Conservation (phyloP, 1,140 invertebrate species). For the Panagrolaimus sp. region DNA sequence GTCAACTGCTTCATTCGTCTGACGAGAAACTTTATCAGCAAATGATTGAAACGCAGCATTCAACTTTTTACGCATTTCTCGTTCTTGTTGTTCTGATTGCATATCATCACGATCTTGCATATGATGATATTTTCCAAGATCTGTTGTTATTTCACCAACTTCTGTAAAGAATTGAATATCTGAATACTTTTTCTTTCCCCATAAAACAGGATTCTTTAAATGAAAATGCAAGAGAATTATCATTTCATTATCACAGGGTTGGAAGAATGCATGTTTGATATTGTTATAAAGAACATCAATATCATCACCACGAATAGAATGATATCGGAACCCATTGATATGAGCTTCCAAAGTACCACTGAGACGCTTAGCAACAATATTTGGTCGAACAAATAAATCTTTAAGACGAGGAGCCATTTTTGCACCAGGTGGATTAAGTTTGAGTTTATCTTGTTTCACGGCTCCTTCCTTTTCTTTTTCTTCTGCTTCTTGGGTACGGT, state of each 20-base stretch:
- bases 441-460: constrained; percentile 95
- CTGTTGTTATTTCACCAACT: constrained; percentile 98
- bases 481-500: constrained; percentile 93
- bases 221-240: constrained; percentile 98
- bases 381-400: constrained; percentile 96
- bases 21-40: constrained; percentile 89
- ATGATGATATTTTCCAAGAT: constrained; percentile 96
- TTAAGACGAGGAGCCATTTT: constrained; percentile 97
- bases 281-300: constrained; percentile 99
- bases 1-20: constrained; percentile 93
- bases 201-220: constrained; percentile 96
- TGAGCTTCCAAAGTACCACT: constrained; percentile 85
- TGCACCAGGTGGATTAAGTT: constrained; percentile 75
- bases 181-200: constrained; percentile 97
- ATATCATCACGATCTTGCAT: constrained; percentile 99
- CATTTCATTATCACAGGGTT: constrained; percentile 99
- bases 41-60: constrained; percentile 97
- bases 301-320: constrained; percentile 93
- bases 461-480: constrained; percentile 92
- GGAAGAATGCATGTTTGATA: constrained; percentile 98
- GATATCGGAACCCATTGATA: constrained; percentile 91
- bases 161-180: constrained; percentile 99
- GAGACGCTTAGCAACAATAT: constrained; percentile 95
- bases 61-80: constrained; percentile 88
- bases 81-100: constrained; percentile 90